A percentile compares a stretch with the other conserved stretches of the same genome.
phyloP scores from a whole-genome alignment of 2,113 vertebrate genomes.

The Alethe castanea region DNA sequence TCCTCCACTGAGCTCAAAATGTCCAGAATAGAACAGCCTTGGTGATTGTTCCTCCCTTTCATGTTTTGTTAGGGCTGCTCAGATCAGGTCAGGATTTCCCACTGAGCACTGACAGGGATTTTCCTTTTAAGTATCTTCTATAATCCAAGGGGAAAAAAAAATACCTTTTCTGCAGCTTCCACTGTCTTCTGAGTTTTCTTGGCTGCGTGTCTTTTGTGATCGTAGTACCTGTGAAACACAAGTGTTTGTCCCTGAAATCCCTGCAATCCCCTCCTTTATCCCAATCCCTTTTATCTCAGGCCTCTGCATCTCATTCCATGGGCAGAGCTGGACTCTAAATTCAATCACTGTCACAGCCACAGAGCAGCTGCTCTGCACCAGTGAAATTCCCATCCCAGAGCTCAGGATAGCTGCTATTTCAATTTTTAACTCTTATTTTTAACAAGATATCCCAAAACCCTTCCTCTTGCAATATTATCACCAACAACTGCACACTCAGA shows the following conservation, averaged over 20 bases:
- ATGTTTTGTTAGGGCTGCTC: fast-evolving
- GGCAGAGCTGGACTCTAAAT: background rate
- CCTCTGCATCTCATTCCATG: background rate
- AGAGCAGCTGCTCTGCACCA: background rate
- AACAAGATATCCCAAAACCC: background rate
- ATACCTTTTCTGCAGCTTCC: slow-evolving; percentile 93
- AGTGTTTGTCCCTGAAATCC: background rate
- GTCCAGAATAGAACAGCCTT: background rate
- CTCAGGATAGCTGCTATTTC: background rate
- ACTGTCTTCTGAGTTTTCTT: slow-evolving; percentile 97
- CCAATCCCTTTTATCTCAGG: background rate
- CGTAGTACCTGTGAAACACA: slow-evolving; percentile 85
- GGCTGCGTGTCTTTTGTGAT: slow-evolving; percentile 90
- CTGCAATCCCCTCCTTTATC: background rate
- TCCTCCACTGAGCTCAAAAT: background rate
- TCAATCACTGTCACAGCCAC: fast-evolving
- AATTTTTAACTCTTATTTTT: background rate
- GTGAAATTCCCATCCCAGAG: fast-evolving
- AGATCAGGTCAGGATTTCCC: background rate
- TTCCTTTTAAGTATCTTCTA: background rate
- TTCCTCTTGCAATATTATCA: background rate
- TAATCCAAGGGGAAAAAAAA: background rate
- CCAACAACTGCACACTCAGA: background rate
- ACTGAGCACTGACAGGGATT: background rate
- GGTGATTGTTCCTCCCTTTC: background rate